A percentile compares a stretch with the other conserved stretches of the same genome.
Conservation (phyloP, 1,140 invertebrate genomes). For the Gryon sp. region DNA sequence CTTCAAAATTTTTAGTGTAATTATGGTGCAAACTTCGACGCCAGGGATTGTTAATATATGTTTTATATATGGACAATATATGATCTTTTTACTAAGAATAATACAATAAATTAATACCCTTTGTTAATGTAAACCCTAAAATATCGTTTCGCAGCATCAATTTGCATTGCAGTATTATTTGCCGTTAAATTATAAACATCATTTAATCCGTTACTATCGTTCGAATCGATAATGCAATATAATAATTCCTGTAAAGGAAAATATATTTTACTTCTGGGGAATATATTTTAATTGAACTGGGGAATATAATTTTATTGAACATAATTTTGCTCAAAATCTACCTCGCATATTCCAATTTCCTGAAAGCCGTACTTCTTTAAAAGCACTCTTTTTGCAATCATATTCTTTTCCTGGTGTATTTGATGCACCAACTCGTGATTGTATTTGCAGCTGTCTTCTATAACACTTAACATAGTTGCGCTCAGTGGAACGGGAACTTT, state of each 20-base stretch:
- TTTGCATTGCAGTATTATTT: constrained; percentile 63
- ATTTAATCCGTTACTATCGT: constrained; percentile 60
- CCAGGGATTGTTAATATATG: no score
- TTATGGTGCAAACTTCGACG: no score
- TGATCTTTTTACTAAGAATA: no score
- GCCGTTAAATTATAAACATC: constrained; percentile 71
- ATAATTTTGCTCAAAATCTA: no score
- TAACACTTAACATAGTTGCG: constrained; percentile 62
- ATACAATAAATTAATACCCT: no score
- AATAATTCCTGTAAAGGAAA: constrained; percentile 66
- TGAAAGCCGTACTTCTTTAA: constrained; percentile 73
- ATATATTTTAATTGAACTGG: constrained; percentile 9
- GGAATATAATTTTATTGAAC: constrained; percentile 5
- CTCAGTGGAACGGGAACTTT: constrained; percentile 74
- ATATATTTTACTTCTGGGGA: no score
- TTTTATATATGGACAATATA: no score
- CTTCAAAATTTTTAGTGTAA: no score
- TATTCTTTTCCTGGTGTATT: constrained; percentile 67
- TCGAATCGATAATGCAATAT: constrained; percentile 69
- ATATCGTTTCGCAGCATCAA: constrained; percentile 61
- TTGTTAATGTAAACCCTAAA: constrained; percentile 62
- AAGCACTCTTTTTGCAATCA: constrained; percentile 68
- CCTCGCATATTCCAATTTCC: constrained; percentile 66
- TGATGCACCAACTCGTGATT: constrained; percentile 67
- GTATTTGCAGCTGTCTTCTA: constrained; percentile 62